Percentiles rank a stretch among this genome's conserved stretches.
phyloP scores from a whole-genome alignment of 2,113 vertebrate genomes.

The Apteryx owenii region DNA sequence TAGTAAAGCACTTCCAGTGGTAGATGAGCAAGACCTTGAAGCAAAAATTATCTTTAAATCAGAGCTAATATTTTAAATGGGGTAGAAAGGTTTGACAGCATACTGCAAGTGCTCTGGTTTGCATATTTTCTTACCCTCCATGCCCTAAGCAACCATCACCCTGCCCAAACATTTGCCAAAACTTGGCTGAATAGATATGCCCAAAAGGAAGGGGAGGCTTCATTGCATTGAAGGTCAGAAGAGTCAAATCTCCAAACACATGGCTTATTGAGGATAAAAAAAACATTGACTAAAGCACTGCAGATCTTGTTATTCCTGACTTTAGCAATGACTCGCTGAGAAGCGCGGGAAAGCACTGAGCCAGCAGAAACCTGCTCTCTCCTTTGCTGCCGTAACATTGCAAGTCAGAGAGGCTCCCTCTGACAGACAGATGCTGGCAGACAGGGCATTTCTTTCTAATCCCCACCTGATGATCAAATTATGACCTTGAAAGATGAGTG shows the following conservation, averaged over 20 bases:
- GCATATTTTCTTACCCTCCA: neutral
- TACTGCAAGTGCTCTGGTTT: neutral
- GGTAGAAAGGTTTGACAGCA: neutral
- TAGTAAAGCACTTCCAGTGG: neutral
- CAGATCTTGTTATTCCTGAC: neutral
- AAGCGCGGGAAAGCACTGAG: neutral
- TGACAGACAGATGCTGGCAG: neutral
- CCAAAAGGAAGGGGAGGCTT: neutral
- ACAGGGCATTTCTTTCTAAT: neutral
- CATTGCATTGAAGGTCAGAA: rapidly evolving
- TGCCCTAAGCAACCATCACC: neutral
- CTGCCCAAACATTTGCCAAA: neutral
- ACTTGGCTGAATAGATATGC: rapidly evolving
- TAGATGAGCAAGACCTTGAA: neutral
- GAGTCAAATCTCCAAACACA: neutral
- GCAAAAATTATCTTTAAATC: neutral
- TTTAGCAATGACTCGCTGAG: neutral
- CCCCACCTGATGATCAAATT: neutral
- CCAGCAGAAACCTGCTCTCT: neutral
- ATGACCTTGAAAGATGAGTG: neutral
- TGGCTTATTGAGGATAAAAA: neutral
- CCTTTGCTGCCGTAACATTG: neutral
- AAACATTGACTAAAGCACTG: neutral
- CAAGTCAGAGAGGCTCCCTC: neutral
- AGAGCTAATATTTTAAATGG: rapidly evolving